Base-by-base conservation (phyloP, 2,888 invertebrate genomes). In the Drosophila paramelanica region DNA sequence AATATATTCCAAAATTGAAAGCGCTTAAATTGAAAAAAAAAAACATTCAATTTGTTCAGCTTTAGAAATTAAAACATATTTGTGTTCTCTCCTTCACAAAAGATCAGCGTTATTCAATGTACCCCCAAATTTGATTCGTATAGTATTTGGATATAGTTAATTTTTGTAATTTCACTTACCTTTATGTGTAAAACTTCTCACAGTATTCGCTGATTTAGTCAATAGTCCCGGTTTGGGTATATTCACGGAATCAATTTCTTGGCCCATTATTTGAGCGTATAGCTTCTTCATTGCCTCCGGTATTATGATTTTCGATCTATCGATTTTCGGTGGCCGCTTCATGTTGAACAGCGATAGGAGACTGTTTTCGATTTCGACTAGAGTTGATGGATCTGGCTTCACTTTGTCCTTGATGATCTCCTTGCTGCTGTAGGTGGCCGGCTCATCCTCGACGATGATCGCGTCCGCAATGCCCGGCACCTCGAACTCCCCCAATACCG, bases 221-320 rank as follows among this genome's bases (percentile, higher is more conserved):
- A 94, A 93, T 82, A 95, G 93, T 75, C 95, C 96, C 67, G 94
- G 94, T 85, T 94, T 95, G 91, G 95, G 94, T 82, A 96, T 94
- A 86, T 94, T 93, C 51, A 94, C 93, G 71, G 95, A 95, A 86
- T 95, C 95, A 79, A 94, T 94, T 87, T 93, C 94, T 89, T 93
- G 94, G 85, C 94, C 94, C 92, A 94, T 94, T 80, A 96, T 95
- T 83, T 93, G 93, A 72, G 94, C 93, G 93, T 98, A 98, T 73
- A 98, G 93, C 90, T 96, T 94, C 92, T 95, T 94, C 94, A 98
- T 95, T 83, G 96, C 96, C 89, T 95, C 95, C 69, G 98, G 98
- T 90, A 98, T 92, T 36, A 93, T 78, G 70, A 93, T 91, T 89
- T 93, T 93, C 47, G 92, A 91, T 73, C 92, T 90, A 89, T 93